phyloP scores from a whole-genome alignment of 2,113 vertebrate genomes.

The Capreolus pygargus region DNA sequence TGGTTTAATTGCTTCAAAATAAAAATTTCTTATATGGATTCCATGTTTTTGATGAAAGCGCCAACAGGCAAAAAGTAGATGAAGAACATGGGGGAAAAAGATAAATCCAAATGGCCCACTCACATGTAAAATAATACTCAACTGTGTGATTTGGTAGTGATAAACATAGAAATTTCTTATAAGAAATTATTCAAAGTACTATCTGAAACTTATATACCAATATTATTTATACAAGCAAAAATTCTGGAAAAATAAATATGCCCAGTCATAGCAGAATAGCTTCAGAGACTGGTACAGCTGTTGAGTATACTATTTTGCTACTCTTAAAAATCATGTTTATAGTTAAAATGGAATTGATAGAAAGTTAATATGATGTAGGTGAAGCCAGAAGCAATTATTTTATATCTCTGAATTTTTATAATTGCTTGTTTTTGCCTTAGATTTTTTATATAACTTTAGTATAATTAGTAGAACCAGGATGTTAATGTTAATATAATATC shows the following conservation, averaged over 20 bases:
- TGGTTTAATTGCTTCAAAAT: not conserved
- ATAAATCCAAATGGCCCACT: not conserved
- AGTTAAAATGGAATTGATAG: not conserved
- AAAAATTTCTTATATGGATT: not conserved
- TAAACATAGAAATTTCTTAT: not conserved
- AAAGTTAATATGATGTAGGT: not conserved
- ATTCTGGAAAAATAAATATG: slow-evolving; percentile 9
- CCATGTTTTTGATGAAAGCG: not conserved
- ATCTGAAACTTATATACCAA: not conserved
- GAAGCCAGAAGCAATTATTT: not conserved
- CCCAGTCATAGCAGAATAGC: not conserved
- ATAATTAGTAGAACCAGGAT: not conserved
- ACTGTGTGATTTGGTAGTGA: not conserved
- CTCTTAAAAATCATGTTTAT: not conserved
- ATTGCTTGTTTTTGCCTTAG: not conserved
- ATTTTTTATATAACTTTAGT: not conserved
- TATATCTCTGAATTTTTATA: not conserved
- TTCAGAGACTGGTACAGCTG: not conserved
- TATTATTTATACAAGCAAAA: not conserved
- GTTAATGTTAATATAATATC: not conserved
- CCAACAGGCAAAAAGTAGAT: not conserved
- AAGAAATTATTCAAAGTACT: not conserved
- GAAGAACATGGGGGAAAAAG: not conserved
- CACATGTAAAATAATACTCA: not conserved
- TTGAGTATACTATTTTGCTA: not conserved